phyloP scores from a whole-genome alignment of 1,140 invertebrate species.

The Brachionus angularis region DNA sequence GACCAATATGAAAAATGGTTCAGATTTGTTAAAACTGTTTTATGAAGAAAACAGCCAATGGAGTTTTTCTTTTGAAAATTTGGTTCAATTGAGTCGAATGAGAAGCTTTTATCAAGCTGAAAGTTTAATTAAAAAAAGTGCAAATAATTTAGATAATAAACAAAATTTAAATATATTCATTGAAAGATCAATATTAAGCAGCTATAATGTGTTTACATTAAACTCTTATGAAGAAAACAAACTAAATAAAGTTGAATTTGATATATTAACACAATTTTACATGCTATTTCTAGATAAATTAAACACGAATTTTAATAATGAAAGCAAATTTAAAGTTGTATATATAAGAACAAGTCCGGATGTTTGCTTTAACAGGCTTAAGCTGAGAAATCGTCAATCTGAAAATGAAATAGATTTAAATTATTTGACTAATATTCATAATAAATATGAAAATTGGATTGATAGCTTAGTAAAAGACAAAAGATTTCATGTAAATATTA shows the following conservation, averaged over 20 bases:
- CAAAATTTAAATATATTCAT: slow-evolving; percentile 17
- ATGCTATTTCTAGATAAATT: not conserved
- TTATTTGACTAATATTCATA: slow-evolving; percentile 34
- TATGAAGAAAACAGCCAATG: slow-evolving; percentile 27
- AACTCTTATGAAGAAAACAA: slow-evolving; percentile 28
- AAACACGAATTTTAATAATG: not conserved
- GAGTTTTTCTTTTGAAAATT: slow-evolving; percentile 35
- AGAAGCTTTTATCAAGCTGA: slow-evolving; percentile 28
- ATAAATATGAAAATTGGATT: slow-evolving; percentile 39
- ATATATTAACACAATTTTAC: slow-evolving; percentile 20
- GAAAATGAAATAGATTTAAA: slow-evolving; percentile 24
- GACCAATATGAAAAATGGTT: slow-evolving; percentile 32
- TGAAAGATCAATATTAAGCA: slow-evolving; percentile 35
- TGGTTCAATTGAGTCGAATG: slow-evolving; percentile 37
- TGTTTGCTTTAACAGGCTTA: slow-evolving; percentile 18
- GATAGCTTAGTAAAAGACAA: not conserved
- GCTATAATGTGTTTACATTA: slow-evolving; percentile 30
- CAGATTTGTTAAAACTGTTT: slow-evolving; percentile 21
- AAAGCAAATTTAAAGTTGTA: slow-evolving; percentile 6
- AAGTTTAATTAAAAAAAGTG: not conserved
- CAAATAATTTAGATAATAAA: not conserved
- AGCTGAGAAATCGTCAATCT: slow-evolving; percentile 14
- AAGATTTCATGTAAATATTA: not conserved
- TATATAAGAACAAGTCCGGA: slow-evolving; percentile 30
- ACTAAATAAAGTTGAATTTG: slow-evolving; percentile 32